Evolutionary conservation across 2,888 invertebrate species (phyloP).

Genomic region (Epistrophe grossulariae): DNA sequence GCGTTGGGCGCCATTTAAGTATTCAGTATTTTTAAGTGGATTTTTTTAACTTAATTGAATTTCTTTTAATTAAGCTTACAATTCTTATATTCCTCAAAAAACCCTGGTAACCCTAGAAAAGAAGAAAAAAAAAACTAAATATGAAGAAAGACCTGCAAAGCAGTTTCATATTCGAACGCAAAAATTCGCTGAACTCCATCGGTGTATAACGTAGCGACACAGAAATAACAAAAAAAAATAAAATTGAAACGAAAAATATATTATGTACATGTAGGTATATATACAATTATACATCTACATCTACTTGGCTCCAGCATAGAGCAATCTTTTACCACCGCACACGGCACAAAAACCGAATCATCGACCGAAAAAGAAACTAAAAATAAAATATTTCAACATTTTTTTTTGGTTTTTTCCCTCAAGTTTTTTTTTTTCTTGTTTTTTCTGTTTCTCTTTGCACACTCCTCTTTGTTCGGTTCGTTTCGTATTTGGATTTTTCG

Average conservation of each 20-base stretch:
- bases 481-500: conserved; percentile 69
- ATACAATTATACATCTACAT: conserved; percentile 48
- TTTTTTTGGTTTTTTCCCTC: conserved; percentile 64
- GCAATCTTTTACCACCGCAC: conserved; percentile 73
- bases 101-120: conserved; percentile 63
- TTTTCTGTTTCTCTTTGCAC: conserved; percentile 71
- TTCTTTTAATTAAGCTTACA: background rate
- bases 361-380: conserved; percentile 76
- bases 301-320: conserved; percentile 67
- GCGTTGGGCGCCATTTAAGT: background rate
- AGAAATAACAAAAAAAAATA: conserved; percentile 43
- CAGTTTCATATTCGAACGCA: conserved; percentile 62
- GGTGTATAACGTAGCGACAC: conserved; percentile 55
- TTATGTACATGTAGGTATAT: background rate
- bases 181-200: conserved; percentile 66
- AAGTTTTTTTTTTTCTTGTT: conserved; percentile 49
- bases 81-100: background rate
- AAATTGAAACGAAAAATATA: conserved; percentile 29
- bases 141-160: conserved; percentile 48
- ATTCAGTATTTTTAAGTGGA: background rate
- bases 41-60: background rate
- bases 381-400: conserved; percentile 76
- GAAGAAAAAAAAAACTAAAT: conserved; percentile 5
- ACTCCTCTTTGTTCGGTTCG: conserved; percentile 72
- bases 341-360: conserved; percentile 76